phyloP scores from a whole-genome alignment of 2,888 invertebrate genomes.

The Philaethria dido region DNA sequence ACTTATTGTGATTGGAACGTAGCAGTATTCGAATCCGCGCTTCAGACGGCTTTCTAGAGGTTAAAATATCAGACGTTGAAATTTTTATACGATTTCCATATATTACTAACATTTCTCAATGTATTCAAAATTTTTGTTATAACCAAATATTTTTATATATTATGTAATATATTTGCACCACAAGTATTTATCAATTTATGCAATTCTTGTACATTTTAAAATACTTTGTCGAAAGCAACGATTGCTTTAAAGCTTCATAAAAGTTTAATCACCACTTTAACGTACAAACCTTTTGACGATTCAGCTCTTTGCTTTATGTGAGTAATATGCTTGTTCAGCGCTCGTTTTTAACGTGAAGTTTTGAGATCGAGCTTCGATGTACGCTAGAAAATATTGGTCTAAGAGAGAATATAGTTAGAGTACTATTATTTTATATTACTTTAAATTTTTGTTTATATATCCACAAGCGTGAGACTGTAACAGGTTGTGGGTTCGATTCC shows the following conservation, averaged over 20 bases:
- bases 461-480: no score
- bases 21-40: no score
- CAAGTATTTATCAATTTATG: not conserved
- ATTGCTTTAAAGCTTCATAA: slow-evolving; percentile 19
- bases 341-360: slow-evolving; percentile 7
- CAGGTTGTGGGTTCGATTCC: no score
- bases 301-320: slow-evolving; percentile 22
- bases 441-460: no score
- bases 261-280: slow-evolving; percentile 19
- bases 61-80: no score
- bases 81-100: no score
- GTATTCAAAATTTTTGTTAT: no score
- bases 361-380: not conserved
- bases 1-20: no score
- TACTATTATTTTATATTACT: not conserved
- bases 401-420: not conserved
- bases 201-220: not conserved
- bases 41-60: no score
- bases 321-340: slow-evolving; percentile 19
- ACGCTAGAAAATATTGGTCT: slow-evolving; percentile 3
- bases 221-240: not conserved
- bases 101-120: no score
- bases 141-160: no score
- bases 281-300: slow-evolving; percentile 17
- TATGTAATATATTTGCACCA: not conserved